Evolutionary conservation across 2,113 vertebrate genomes (phyloP).

Genomic region (Mesocricetus auratus): DNA sequence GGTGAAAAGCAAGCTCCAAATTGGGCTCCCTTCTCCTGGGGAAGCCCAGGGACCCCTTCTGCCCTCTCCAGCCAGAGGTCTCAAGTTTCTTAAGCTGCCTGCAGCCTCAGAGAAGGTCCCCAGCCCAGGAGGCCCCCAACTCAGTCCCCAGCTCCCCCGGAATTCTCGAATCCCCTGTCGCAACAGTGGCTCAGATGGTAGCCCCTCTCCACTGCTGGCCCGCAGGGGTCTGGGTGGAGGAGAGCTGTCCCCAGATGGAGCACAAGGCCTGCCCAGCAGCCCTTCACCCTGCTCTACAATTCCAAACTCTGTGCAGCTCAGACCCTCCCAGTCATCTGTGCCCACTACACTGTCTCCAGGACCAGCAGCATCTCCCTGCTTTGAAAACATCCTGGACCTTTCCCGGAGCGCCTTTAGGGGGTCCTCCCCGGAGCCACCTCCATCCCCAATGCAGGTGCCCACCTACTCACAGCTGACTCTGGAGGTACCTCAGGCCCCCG

Average conservation of each 20-base stretch:
- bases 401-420: constrained; percentile 81
- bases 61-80: constrained; percentile 92
- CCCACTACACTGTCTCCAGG: constrained; percentile 71
- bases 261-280: constrained; percentile 46
- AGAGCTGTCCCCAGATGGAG: constrained; percentile 76
- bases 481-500: constrained; percentile 71
- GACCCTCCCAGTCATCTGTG: constrained; percentile 62
- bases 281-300: constrained; percentile 53
- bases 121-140: constrained; percentile 87
- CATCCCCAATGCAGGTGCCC: constrained; percentile 70
- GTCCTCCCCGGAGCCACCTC: constrained; percentile 75
- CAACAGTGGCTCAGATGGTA: constrained; percentile 93
- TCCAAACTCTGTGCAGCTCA: constrained; percentile 62
- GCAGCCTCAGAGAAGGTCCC: constrained; percentile 86
- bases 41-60: constrained; percentile 88
- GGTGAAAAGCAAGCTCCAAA: constrained; percentile 86
- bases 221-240: constrained; percentile 84
- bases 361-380: constrained; percentile 77
- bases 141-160: constrained; percentile 94
- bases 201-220: constrained; percentile 90
- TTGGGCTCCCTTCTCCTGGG: constrained; percentile 87
- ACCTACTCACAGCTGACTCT: constrained; percentile 65
- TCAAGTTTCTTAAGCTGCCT: constrained; percentile 94
- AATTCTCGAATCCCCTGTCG: constrained; percentile 95
- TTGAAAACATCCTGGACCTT: constrained; percentile 84